Evolutionary conservation across 1,140 invertebrate genomes (phyloP), one percentile per base, ranked within the genome.

Genomic region (Centruroides vittatus): DNA sequence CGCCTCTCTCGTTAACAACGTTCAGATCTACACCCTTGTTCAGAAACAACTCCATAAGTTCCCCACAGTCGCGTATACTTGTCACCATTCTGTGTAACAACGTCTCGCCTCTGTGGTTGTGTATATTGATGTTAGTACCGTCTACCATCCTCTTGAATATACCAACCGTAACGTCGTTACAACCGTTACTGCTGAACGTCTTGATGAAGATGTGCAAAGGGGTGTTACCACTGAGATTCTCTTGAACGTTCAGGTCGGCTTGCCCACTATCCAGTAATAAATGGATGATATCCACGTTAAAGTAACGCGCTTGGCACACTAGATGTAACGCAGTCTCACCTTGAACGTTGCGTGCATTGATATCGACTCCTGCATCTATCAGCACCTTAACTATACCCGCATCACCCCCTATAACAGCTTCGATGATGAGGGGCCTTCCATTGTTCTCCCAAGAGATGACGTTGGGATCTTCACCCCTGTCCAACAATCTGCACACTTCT

Each of bases 1-100:
- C 92, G 9, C 93, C 93, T 72, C 95, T 90, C 70, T 92, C 86
- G 71, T 96, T 92, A 73, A 73, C 62, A 11, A 70, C 61, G 71
- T 72, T 67, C 9, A 71, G 61, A 35, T 70, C 65, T 6, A 63
- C 67, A 11, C 66, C 66, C 12, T 35, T 52, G 0, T 61, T 55
- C 7, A 72, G 55, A 8, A 71, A 60, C 4, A 61, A n/a, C 23
- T 66, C 57, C 35, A 71, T 35, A 36, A 56, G 35, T 13, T 59
- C 58, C 3, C 12, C 13, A 11, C 51, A 49, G 10, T 65, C 60
- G 5, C n/a, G 23, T 35, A 12, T 59, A 34, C 60, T 60, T 12
- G 34, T 12, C 7, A 57, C 54, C 5, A 59, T 46, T 34, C 58
- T 47, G 47, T 65, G 63, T 41, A 73, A 62, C 9, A 70, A 57